phyloP scores from a whole-genome alignment of 2,888 invertebrate species.

The Drosophila mercatorum region DNA sequence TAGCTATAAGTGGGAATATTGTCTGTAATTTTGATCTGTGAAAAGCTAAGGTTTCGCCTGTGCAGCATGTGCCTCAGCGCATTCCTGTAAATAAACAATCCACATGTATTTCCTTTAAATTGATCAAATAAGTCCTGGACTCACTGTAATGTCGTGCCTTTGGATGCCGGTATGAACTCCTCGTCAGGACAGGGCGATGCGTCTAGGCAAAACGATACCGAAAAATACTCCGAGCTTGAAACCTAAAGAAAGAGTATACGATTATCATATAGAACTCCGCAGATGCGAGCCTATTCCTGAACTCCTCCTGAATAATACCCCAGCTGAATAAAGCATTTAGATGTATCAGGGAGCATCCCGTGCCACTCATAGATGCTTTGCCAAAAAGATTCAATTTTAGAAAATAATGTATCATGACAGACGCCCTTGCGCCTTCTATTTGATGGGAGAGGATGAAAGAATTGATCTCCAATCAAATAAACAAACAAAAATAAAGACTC shows the following conservation, averaged over 20 bases:
- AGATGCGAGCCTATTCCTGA: background rate
- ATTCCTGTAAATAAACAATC: slow-evolving; percentile 85
- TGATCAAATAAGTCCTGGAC: slow-evolving; percentile 74
- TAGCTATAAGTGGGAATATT: slow-evolving; percentile 81
- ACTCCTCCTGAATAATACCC: background rate
- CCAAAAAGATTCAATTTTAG: background rate
- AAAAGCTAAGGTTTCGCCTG: slow-evolving; percentile 86
- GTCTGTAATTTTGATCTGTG: slow-evolving; percentile 84
- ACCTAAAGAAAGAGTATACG: slow-evolving; percentile 85
- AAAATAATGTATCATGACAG: background rate
- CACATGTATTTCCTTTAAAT: background rate
- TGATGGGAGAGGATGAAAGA: background rate
- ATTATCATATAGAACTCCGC: background rate
- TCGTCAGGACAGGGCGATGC: slow-evolving; percentile 86
- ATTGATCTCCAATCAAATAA: background rate
- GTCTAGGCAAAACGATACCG: slow-evolving; percentile 87
- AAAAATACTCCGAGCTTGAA: slow-evolving; percentile 90
- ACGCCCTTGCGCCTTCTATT: background rate
- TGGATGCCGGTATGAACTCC: slow-evolving; percentile 88
- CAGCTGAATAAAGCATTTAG: background rate
- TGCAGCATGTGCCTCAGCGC: slow-evolving; percentile 88
- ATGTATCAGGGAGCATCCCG: slow-evolving; percentile 1
- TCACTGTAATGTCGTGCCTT: slow-evolving; percentile 89
- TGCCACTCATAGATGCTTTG: background rate
- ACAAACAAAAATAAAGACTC: background rate